phyloP scores from a whole-genome alignment of 2,113 vertebrate genomes.

The Rynchops niger region DNA sequence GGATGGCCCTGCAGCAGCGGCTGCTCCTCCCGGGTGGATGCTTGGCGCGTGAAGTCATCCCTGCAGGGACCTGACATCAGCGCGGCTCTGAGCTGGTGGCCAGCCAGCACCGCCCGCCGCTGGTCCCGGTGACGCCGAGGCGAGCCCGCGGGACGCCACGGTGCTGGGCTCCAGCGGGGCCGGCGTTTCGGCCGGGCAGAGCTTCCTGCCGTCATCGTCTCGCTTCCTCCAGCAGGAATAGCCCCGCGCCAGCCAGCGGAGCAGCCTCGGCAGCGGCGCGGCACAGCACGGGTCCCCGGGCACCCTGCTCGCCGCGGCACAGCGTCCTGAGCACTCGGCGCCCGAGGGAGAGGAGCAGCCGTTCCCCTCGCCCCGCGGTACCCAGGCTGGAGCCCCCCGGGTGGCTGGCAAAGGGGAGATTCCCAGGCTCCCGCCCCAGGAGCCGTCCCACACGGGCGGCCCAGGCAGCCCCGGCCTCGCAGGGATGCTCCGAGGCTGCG shows the following conservation, averaged over 20 bases:
- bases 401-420: not conserved
- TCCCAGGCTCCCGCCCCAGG: not conserved
- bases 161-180: not conserved
- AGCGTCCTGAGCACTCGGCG: not conserved
- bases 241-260: not conserved
- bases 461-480: not conserved
- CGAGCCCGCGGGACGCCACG: not conserved
- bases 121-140: not conserved
- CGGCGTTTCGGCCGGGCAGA: not conserved
- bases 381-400: not conserved
- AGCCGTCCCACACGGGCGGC: not conserved
- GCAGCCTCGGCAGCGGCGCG: not conserved
- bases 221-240: not conserved
- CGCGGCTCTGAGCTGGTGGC: not conserved
- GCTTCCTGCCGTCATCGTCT: not conserved
- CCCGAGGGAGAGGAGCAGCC: not conserved
- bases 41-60: not conserved
- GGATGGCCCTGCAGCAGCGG: not conserved
- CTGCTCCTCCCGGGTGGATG: not conserved
- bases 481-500: not conserved
- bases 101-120: not conserved
- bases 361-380: rapidly evolving
- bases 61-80: not conserved
- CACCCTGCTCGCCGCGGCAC: not conserved
- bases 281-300: not conserved